Conservation (phyloP, 1,140 invertebrate genomes). For the Ditylenchus dipsaci region DNA sequence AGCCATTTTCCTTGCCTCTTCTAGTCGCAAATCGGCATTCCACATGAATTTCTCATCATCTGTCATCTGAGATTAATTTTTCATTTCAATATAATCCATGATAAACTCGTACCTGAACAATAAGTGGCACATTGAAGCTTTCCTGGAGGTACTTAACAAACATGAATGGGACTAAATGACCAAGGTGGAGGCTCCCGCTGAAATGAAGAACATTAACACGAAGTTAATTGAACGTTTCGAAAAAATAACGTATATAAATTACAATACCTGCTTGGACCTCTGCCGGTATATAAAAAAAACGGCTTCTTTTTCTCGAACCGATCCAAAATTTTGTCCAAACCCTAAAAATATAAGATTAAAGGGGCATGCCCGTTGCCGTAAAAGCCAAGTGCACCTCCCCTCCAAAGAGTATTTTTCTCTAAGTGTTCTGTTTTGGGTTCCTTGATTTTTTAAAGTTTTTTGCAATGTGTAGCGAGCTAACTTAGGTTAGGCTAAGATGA, state of each 20-base stretch:
- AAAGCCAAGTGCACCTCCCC: neutral
- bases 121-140: conserved; percentile 88
- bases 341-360: conserved; percentile 59
- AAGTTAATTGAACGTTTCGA: no score
- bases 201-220: no score
- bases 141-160: conserved; percentile 97
- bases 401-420: no score
- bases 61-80: conserved; percentile 66
- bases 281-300: conserved; percentile 93
- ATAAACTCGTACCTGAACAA: conserved; percentile 43
- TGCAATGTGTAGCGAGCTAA: no score
- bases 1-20: conserved; percentile 78
- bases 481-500: no score
- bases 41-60: conserved; percentile 98
- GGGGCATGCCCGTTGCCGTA: no score
- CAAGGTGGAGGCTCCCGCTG: conserved; percentile 89
- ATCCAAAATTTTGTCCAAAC: conserved; percentile 70
- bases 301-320: conserved; percentile 82
- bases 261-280: conserved; percentile 73
- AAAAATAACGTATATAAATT: no score
- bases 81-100: neutral
- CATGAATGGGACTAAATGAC: conserved; percentile 93
- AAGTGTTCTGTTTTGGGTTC: no score
- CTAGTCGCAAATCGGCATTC: conserved; percentile 80
- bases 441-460: no score